phyloP scores from a whole-genome alignment of 1,140 invertebrate species.

The Stegodyphus dumicola region DNA sequence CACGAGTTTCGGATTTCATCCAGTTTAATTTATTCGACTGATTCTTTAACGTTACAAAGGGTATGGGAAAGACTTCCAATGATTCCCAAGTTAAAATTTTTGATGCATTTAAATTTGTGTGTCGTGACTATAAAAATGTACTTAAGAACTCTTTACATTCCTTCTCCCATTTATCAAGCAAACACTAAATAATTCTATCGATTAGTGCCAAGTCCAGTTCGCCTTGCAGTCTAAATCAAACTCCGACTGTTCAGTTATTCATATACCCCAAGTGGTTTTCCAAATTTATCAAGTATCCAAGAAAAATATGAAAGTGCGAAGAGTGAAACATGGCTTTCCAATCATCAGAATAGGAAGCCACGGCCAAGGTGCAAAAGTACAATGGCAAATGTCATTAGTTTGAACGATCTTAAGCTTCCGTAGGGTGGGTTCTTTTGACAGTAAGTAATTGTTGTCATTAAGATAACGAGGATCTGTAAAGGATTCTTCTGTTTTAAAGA shows the following conservation, averaged over 20 bases:
- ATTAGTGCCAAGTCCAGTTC: too few species aligned
- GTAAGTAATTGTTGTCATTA: slow-evolving; percentile 50
- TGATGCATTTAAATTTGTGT: too few species aligned
- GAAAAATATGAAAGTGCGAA: slow-evolving; percentile 10
- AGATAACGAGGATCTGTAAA: slow-evolving; percentile 17
- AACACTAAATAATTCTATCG: too few species aligned
- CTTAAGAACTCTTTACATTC: too few species aligned
- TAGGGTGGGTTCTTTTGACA: slow-evolving; percentile 26
- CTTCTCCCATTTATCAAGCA: too few species aligned
- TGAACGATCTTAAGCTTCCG: slow-evolving; percentile 21
- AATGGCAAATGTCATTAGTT: slow-evolving; percentile 35
- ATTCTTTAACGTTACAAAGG: too few species aligned
- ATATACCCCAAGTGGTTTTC: slow-evolving; percentile 2
- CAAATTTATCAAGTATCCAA: slow-evolving; percentile 7
- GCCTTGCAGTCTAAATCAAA: too few species aligned
- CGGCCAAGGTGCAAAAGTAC: slow-evolving; percentile 20
- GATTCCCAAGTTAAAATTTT: too few species aligned
- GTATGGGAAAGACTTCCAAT: too few species aligned
- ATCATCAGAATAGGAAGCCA: slow-evolving; percentile 15
- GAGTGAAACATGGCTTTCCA: slow-evolving; percentile 29
- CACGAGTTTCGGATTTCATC: too few species aligned
- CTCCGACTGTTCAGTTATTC: not conserved
- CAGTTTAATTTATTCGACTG: too few species aligned
- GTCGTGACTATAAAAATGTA: too few species aligned
- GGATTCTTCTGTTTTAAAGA: slow-evolving; percentile 27